Evolutionary conservation across 2,113 vertebrate genomes (phyloP), one percentile per base, ranked within the genome.

Genomic region (Megalops atlanticus): DNA sequence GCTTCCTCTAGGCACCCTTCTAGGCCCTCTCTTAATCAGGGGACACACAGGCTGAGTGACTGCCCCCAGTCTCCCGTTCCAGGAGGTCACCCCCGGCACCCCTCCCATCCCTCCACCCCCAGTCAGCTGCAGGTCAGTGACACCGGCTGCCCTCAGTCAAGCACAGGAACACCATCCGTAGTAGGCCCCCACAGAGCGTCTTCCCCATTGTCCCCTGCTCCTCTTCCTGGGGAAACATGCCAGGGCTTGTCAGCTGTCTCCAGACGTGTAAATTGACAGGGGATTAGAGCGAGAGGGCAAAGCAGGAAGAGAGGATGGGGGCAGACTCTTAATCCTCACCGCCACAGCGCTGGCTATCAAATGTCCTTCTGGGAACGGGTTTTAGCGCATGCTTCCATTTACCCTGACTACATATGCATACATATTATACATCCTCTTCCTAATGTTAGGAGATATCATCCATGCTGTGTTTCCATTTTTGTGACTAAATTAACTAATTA

Each of bases 261-360:
- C 81, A 82, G 81, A 80, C 52, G 21, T 86, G 85, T 74, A 80
- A 82, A 79, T 84, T 88, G 85, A 88, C 86, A 87, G 85, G 83
- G 81, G 76, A 79, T 78, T 74, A 81, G 77, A 39, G 40, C 38
- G 12, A 75, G 27, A 40, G 40, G 40, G 41, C 38, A 68, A n/a
- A 33, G 39, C 24, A n/a, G 58, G 16, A 47, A 45, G 35, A 21
- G 45, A 33, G 35, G 49, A n/a, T 35, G 31, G 33, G n/a, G n/a
- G 68, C 36, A 15, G 16, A 24, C 38, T 33, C 38, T 45, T 76
- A 76, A 76, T 76, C 76, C 76, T 41, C 36, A 43, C 36, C 68
- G 43, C 49, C 18, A 31, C 33, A 27, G n/a, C n/a, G 27, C 35
- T 49, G 27, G 75, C n/a, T 82, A 74, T 73, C 69, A 64, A 78